Percentiles rank a stretch among this genome's conserved stretches.
Conservation (phyloP, 2,797 vertebrate species). For the Gambelia wislizenii region DNA sequence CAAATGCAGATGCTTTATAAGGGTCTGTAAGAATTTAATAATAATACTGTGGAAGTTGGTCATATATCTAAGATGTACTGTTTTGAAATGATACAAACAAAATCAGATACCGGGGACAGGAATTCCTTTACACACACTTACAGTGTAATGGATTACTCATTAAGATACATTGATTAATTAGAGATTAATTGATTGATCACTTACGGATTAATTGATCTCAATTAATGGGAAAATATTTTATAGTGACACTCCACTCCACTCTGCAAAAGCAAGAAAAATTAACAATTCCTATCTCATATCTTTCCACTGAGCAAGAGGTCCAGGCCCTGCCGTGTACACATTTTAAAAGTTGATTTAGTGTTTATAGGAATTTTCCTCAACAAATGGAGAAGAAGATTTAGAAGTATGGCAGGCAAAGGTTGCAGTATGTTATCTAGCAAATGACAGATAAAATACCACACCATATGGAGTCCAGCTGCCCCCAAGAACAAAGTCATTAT, state of each 20-base stretch:
- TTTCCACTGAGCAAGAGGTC: neutral
- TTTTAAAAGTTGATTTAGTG: constrained; percentile 35
- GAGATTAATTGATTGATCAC: no score
- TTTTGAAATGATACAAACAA: constrained; percentile 47
- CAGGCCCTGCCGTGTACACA: rapidly evolving
- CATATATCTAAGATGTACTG: constrained; percentile 33
- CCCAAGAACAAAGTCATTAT: constrained; percentile 27
- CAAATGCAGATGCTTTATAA: neutral
- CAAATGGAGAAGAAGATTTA: constrained; percentile 32
- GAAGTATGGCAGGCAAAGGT: neutral
- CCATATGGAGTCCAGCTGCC: constrained; percentile 17
- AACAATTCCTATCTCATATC: constrained; percentile 17
- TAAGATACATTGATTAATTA: no score
- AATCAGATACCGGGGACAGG: neutral
- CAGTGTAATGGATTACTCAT: no score
- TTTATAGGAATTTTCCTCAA: constrained; percentile 23
- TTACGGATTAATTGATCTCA: constrained; percentile 17
- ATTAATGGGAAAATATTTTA: constrained; percentile 14
- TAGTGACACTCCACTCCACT: neutral
- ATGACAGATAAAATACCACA: constrained; percentile 40
- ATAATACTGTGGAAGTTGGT: constrained; percentile 22
- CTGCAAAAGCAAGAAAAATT: neutral
- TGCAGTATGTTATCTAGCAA: constrained; percentile 33
- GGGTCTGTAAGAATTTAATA: neutral
- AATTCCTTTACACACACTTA: constrained; percentile 13